phyloP scores from a whole-genome alignment of 2,888 invertebrate species.

The Leptinotarsa haldemani region DNA sequence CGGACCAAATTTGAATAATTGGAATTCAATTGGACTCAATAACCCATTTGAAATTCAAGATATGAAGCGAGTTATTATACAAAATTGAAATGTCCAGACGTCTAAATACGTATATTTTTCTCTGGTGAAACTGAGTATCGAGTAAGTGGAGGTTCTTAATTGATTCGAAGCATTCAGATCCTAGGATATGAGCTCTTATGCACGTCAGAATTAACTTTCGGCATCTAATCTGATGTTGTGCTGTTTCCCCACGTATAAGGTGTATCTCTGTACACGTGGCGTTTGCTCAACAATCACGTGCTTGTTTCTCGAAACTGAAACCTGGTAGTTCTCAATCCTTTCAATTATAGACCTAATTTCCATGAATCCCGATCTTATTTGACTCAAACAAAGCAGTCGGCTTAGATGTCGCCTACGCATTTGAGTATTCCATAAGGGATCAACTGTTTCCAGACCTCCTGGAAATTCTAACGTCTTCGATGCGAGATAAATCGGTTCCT shows the following conservation, averaged over 20 bases:
- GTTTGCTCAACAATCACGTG: not conserved
- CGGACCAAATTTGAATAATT: no score
- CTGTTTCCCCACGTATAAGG: not conserved
- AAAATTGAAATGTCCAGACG: no score
- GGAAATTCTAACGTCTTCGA: not conserved
- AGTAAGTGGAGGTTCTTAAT: no score
- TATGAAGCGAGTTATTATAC: no score
- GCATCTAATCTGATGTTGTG: not conserved
- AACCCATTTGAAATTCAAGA: no score
- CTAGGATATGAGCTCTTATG: not conserved
- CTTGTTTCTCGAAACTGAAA: not conserved
- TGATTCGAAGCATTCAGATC: not conserved
- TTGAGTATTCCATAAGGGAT: not conserved
- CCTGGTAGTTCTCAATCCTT: not conserved
- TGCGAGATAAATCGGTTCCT: constrained; percentile 4
- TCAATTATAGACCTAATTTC: constrained; percentile 1
- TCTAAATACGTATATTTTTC: no score
- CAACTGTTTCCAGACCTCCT: not conserved
- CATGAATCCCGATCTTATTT: not conserved
- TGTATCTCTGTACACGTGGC: not conserved
- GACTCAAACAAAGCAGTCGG: not conserved
- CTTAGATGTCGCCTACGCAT: not conserved
- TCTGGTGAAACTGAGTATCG: no score
- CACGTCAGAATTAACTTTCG: not conserved
- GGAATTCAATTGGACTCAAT: no score